Percentiles rank a stretch among this genome's conserved stretches.
Conservation (phyloP, 2,797 vertebrate genomes). For the Adelosebastes latens region DNA sequence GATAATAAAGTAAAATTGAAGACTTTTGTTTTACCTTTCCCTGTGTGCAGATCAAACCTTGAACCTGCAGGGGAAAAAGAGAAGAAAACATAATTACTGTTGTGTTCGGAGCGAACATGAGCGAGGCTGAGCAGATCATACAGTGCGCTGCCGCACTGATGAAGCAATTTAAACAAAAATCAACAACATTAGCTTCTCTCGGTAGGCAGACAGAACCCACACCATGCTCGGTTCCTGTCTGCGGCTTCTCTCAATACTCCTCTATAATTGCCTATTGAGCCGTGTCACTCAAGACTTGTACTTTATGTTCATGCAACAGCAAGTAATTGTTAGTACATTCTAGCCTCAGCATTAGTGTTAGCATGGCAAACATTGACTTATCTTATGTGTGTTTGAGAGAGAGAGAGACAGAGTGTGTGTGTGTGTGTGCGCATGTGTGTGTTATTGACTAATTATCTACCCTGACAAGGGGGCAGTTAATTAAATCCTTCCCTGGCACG, state of each 20-base stretch:
- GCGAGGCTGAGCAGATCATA: constrained; percentile 14
- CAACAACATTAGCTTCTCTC: constrained; percentile 28
- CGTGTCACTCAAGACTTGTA: constrained; percentile 43
- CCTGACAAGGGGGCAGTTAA: constrained; percentile 69
- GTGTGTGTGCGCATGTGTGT: not conserved
- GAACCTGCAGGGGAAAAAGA: constrained; percentile 57
- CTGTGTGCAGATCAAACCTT: constrained; percentile 72
- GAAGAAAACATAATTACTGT: constrained; percentile 40
- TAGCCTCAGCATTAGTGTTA: constrained; percentile 11
- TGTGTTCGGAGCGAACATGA: not conserved
- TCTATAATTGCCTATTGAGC: constrained; percentile 66
- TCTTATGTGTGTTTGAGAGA: constrained; percentile 21
- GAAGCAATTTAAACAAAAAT: constrained; percentile 28
- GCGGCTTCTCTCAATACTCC: constrained; percentile 23
- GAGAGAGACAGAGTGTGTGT: not conserved
- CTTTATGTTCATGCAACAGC: constrained; percentile 34
- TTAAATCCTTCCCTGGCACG: constrained; percentile 68
- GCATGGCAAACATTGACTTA: constrained; percentile 44
- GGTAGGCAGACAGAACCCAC: constrained; percentile 14
- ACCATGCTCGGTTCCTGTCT: constrained; percentile 7
- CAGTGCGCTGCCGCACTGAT: not conserved
- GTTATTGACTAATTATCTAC: constrained; percentile 65
- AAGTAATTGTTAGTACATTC: constrained; percentile 40
- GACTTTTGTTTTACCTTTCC: constrained; percentile 66
- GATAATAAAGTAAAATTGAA: not conserved